Evolutionary conservation across 2,113 vertebrate species (phyloP).

Genomic region (Dendrocopos noguchii): DNA sequence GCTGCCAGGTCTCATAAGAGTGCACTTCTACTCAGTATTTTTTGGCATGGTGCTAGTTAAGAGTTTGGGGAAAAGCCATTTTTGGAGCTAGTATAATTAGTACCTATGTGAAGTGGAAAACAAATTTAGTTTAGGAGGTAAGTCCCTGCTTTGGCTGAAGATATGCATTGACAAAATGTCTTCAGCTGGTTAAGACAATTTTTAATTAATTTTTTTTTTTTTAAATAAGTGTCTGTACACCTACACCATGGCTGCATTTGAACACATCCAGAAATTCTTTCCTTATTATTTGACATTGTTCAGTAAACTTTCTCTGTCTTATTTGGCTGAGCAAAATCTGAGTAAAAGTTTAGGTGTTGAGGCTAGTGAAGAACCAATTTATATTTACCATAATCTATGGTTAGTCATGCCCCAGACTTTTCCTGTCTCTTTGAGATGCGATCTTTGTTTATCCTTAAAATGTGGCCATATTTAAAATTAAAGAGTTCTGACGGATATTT

Average conservation of each 20-base stretch:
- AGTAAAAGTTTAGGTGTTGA: not conserved
- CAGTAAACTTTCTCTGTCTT: not conserved
- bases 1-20: not conserved
- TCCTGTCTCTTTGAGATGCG: not conserved
- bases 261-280: not conserved
- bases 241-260: not conserved
- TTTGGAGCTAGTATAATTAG: not conserved
- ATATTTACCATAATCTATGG: not conserved
- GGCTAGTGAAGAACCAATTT: not conserved
- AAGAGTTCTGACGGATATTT: not conserved
- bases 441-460: not conserved
- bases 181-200: not conserved
- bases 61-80: not conserved
- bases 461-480: not conserved
- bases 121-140: not conserved
- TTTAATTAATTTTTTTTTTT: not conserved
- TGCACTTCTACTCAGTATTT: not conserved
- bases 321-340: not conserved
- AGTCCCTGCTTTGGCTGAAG: not conserved
- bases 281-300: not conserved
- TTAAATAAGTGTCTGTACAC: not conserved
- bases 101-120: not conserved
- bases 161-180: not conserved
- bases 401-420: not conserved
- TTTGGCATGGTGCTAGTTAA: not conserved